These are phyloP conservation scores for Protonemura montana DNA, from an alignment of 2,888 invertebrate species.

Conservation along the genomic window DNA sequence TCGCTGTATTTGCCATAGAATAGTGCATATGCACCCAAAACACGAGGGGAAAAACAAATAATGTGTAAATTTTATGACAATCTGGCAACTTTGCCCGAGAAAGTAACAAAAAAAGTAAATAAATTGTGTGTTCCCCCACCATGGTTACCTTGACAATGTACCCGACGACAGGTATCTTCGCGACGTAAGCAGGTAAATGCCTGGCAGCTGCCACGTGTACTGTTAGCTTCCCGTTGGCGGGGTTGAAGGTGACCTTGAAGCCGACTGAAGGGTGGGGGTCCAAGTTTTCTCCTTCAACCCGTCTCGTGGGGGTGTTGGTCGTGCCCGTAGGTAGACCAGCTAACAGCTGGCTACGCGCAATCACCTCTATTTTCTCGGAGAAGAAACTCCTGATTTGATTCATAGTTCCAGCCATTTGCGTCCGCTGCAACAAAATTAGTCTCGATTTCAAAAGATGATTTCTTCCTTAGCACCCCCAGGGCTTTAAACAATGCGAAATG, in stretches of 20 bases:
- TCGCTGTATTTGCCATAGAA: too few species aligned
- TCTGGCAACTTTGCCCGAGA: too few species aligned
- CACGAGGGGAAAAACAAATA: too few species aligned
- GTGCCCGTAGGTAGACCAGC: neutral
- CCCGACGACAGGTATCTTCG: constrained; percentile 77
- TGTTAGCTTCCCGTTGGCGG: constrained; percentile 67
- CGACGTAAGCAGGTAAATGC: constrained; percentile 79
- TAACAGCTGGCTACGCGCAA: neutral
- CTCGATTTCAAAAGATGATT: too few species aligned
- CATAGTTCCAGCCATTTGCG: constrained; percentile 13
- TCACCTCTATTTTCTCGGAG: neutral
- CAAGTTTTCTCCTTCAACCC: neutral
- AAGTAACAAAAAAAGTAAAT: too few species aligned
- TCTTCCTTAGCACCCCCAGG: too few species aligned
- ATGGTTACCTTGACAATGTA: constrained; percentile 83
- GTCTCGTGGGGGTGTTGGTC: neutral
- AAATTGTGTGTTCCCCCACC: too few species aligned
- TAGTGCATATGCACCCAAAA: too few species aligned
- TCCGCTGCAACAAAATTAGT: neutral
- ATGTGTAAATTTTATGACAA: too few species aligned
- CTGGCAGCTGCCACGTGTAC: constrained; percentile 79
- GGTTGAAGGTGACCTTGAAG: constrained; percentile 73
- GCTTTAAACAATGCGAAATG: too few species aligned
- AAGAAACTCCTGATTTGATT: constrained; percentile 9
- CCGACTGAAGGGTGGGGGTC: constrained; percentile 62